Conservation (phyloP, 1,140 invertebrate genomes). For the Drosophila malerkotliana region DNA sequence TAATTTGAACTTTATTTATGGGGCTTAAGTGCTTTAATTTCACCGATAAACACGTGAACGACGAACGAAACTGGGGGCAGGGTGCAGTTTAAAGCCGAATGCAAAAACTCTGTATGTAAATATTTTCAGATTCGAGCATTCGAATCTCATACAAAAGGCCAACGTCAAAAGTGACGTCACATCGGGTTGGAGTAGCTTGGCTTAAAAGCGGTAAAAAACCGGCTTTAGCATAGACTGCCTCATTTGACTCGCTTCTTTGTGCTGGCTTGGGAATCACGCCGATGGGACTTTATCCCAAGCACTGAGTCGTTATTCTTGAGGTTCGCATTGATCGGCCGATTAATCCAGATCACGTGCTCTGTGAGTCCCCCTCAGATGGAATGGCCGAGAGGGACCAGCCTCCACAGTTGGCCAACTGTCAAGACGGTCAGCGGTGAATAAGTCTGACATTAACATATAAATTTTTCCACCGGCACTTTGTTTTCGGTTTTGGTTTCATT, state of each 20-base stretch:
- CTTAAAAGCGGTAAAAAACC: conserved; percentile 18
- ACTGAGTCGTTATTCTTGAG: conserved; percentile 32
- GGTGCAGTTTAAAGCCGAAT: conserved; percentile 34
- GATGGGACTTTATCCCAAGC: conserved; percentile 18
- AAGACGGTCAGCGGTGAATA: conserved; percentile 33
- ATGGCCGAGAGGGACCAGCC: conserved; percentile 36
- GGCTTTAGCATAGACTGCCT: conserved; percentile 40
- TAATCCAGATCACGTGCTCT: conserved; percentile 40
- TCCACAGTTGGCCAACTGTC: neutral
- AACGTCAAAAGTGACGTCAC: conserved; percentile 71
- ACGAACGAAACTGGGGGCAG: neutral
- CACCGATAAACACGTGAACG: conserved; percentile 46
- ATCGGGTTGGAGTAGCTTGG: neutral
- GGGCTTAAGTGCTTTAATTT: conserved; percentile 63
- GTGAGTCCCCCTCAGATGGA: conserved; percentile 29
- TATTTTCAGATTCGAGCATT: conserved; percentile 20
- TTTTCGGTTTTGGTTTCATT: conserved; percentile 24
- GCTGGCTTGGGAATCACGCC: conserved; percentile 34
- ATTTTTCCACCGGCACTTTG: conserved; percentile 27
- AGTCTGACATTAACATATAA: conserved; percentile 32
- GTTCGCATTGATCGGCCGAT: conserved; percentile 19
- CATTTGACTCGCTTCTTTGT: conserved; percentile 27
- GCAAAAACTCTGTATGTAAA: conserved; percentile 55
- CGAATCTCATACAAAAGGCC: conserved; percentile 21
- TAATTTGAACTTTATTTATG: conserved; percentile 70